Base-by-base conservation (phyloP, 2,888 invertebrate genomes). In the Euspilapteryx auroguttella region DNA sequence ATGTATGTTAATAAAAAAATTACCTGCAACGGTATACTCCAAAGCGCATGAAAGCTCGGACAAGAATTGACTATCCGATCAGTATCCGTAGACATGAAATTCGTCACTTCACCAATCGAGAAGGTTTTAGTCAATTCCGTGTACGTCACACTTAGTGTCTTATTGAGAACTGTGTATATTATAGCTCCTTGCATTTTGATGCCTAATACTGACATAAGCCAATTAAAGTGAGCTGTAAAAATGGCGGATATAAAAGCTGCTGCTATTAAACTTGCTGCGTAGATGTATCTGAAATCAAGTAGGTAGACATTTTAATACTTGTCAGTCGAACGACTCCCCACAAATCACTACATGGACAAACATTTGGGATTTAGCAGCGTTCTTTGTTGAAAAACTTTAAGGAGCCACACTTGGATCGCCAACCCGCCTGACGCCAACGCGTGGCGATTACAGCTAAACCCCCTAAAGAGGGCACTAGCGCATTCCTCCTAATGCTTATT, bases 51-150 rank as follows among this genome's bases (percentile, higher is more conserved):
- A 55, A 99, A 96, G 64, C 94, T 95, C 2, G 93, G 87, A 61
- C 94, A 95, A 12, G 96, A 91, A 61, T 96, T 96, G 0, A 95
- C 90, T 39, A 98, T 91, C 40, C 97, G 81, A 55, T 97, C 95
- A 0, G 91, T 89, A 55, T 99, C 98, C 0, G 94, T 94, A 15
- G 95, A 96, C 90, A 98, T 94, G 42, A 94, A 90, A 64, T 98
- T 98, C 2, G 96, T 83, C 32, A 98, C 87, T 73, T 97, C 91
- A 0, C 97, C 97, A 22, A 87, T 78, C 9, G 79, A 78, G 44
- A 45, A 79, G 40, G 44, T 59, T 40, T 42, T 79, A 42, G 52
- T 76, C 40, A 55, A 62, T 39, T 39, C 76, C 31, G 62, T 80
- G 36, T 73, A 62, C 1, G 76, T 69, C 3, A 76, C 69, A 34